Evolutionary conservation across 2,113 vertebrate genomes (phyloP), one percentile per base, ranked within the genome.

Genomic region (Suricata suricatta): DNA sequence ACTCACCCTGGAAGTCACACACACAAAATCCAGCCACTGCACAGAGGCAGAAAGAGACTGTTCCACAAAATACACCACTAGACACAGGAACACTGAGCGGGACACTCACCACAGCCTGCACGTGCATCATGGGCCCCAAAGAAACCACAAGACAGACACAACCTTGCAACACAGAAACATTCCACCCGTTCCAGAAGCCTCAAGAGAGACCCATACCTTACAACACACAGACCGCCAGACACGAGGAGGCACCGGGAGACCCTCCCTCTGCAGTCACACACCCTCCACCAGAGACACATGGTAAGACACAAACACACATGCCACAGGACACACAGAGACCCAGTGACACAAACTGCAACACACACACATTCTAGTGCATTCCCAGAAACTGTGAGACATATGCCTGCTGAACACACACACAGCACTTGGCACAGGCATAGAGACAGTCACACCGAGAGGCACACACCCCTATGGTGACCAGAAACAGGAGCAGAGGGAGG

Each of bases 81-180:
- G 23, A 17, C n/a, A 15, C 1, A 12, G 83, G 29, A 38, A 38
- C 17, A 13, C 15, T 0, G 4, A 79, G 44, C 25, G 0, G 8
- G 47, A 84, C 3, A 69, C 31, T 23, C 5, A 1, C 54, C 23
- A 38, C 64, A 47, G 2, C 31, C 7, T 31, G n/a, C n/a, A 44
- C 54, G 31, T 25, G n/a, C 15, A 23, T 35, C 7, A 21, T 1
- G 16, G 29, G 35, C 83, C 29, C 29, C 29, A 68, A 13, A 23
- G 52, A 71, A 31, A 77, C 41, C 17, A 38, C 7, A 29, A 6
- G 41, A 29, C 35, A 47, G 44, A 82, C 35, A 50, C 19, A 29
- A 9, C 47, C 41, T 1, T 21, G 68, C 7, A 12, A 63, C 10
- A 6, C 90, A 47, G 35, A 47, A 47, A 76, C 33, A 44, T 4